Percentiles rank a stretch among this genome's conserved stretches.
phyloP scores from a whole-genome alignment of 2,888 invertebrate species.

The Nomada hirtipes region DNA sequence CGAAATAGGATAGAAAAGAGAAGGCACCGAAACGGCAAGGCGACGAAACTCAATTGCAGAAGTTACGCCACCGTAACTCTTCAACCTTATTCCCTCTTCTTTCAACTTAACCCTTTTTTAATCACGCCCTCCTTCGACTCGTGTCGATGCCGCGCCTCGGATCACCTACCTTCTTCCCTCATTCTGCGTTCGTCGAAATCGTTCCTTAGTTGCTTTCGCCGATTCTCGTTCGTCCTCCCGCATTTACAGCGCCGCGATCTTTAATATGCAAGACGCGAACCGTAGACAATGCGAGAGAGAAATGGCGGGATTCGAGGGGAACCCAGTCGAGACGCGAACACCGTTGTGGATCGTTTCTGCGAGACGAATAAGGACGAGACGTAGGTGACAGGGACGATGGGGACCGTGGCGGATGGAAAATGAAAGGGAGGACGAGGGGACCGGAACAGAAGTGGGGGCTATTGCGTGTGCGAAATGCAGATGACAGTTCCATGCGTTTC shows the following conservation, averaged over 20 bases:
- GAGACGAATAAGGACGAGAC: conserved; percentile 52
- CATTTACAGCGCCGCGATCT: conserved; percentile 37
- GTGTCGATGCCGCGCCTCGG: conserved; percentile 42
- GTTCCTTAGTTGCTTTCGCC: conserved; percentile 18
- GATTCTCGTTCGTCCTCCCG: conserved; percentile 1
- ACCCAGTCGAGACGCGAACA: conserved; percentile 19
- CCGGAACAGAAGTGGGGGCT: conserved; percentile 9
- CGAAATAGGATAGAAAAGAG: conserved; percentile 57
- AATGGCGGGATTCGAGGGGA: conserved; percentile 54
- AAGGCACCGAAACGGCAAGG: conserved; percentile 72
- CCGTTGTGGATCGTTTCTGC: conserved; percentile 58
- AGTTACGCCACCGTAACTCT: conserved; percentile 76
- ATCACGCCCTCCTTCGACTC: conserved; percentile 43
- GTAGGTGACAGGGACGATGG: conserved; percentile 45
- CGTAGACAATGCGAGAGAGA: conserved; percentile 70
- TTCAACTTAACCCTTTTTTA: conserved; percentile 9
- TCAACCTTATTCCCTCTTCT: conserved; percentile 36
- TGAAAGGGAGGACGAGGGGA: conserved; percentile 7
- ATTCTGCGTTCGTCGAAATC: conserved; percentile 5
- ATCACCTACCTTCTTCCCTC: conserved; percentile 10
- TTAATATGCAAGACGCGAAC: conserved; percentile 69
- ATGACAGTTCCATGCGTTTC: conserved; percentile 62
- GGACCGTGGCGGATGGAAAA: conserved; percentile 10
- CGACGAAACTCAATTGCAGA: conserved; percentile 83
- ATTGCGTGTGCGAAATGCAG: conserved; percentile 55